Conservation (phyloP, 2,888 invertebrate genomes). For the Cheilosia variabilis region DNA sequence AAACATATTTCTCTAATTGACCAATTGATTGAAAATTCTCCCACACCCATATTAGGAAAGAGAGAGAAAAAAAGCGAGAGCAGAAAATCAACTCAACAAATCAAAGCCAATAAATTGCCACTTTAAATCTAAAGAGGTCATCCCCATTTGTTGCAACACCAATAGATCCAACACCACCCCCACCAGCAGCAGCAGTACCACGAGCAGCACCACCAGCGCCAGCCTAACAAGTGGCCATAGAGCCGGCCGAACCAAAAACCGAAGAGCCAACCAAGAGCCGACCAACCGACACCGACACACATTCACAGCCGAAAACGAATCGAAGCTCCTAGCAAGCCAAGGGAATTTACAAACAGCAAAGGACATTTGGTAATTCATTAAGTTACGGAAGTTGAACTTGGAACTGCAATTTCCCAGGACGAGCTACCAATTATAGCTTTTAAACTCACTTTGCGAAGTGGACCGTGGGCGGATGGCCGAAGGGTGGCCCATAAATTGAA, state of each 20-base stretch:
- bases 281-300: constrained; percentile 41
- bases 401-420: constrained; percentile 84
- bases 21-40: constrained; percentile 68
- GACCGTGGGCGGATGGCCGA: constrained; percentile 27
- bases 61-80: background rate
- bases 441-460: constrained; percentile 76
- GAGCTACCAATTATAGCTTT: constrained; percentile 79
- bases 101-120: constrained; percentile 74
- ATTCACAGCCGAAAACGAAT: constrained; percentile 40
- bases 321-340: constrained; percentile 50
- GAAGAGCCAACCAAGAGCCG: constrained; percentile 44
- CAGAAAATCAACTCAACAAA: constrained; percentile 55
- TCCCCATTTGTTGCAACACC: constrained; percentile 55
- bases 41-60: background rate
- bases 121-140: constrained; percentile 72
- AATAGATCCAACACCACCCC: constrained; percentile 4
- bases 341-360: constrained; percentile 74
- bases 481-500: constrained; percentile 77
- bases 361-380: constrained; percentile 84
- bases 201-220: background rate
- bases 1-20: constrained; percentile 55
- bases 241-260: constrained; percentile 52
- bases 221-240: constrained; percentile 65
- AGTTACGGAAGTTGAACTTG: constrained; percentile 84
- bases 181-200: background rate